A percentile compares a stretch with the other conserved stretches of the same genome.
Evolutionary conservation across 2,888 invertebrate genomes (phyloP).

Genomic region (Branchipolynoe longqiensis): DNA sequence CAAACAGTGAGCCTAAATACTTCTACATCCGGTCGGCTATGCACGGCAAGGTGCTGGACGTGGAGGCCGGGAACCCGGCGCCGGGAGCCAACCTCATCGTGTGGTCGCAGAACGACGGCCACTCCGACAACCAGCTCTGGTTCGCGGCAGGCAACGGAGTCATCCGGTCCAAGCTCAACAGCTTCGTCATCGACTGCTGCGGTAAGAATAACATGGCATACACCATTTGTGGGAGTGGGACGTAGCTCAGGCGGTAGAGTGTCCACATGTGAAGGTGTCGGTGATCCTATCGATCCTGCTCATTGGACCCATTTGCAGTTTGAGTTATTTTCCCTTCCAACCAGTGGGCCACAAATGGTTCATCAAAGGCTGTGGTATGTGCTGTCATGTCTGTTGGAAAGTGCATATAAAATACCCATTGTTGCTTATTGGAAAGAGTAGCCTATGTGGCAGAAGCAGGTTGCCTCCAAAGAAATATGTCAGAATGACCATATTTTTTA

Average conservation of each 20-base stretch:
- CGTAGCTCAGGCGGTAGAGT: too few relatives aligned
- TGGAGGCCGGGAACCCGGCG: not conserved
- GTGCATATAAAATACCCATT: too few relatives aligned
- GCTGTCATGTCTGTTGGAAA: too few relatives aligned
- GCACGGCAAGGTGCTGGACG: conserved; percentile 60
- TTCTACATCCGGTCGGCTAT: conserved; percentile 57
- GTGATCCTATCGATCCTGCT: too few relatives aligned
- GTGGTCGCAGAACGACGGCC: conserved; percentile 13
- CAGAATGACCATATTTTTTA: too few relatives aligned
- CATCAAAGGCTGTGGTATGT: too few relatives aligned
- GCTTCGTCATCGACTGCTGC: conserved; percentile 33
- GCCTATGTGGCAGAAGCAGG: too few relatives aligned
- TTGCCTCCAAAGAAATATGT: too few relatives aligned
- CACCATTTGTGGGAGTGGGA: too few relatives aligned
- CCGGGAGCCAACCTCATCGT: conserved; percentile 55
- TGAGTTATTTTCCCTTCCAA: not conserved
- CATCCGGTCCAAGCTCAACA: conserved; percentile 60
- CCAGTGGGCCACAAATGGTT: too few relatives aligned
- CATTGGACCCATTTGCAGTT: not conserved
- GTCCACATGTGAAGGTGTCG: too few relatives aligned
- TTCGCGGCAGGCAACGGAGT: conserved; percentile 44
- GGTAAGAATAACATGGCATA: conserved; percentile 1
- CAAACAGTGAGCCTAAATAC: conserved; percentile 26
- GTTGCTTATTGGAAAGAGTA: too few relatives aligned
- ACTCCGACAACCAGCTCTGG: conserved; percentile 61